Conservation (phyloP, 2,797 vertebrate genomes). For the Telmatherina bonti region DNA sequence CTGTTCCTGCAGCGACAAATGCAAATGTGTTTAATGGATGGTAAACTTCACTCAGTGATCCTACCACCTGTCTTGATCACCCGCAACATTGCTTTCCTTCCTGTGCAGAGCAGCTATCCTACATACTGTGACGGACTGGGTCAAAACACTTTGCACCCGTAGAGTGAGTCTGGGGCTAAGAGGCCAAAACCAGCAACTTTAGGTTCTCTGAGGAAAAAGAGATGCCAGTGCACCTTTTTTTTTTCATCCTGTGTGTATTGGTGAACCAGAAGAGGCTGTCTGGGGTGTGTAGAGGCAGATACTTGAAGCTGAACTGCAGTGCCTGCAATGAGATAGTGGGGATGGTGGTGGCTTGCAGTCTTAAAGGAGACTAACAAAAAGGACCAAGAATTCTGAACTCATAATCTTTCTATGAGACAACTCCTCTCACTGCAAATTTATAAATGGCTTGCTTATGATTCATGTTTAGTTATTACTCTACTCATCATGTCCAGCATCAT, state of each 20-base stretch:
- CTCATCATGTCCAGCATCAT: not conserved
- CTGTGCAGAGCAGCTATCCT: not conserved
- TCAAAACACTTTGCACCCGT: not conserved
- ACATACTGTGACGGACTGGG: too few species aligned
- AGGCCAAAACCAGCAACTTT: not conserved
- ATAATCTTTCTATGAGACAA: not conserved
- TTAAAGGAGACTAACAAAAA: too few species aligned
- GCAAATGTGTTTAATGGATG: not conserved
- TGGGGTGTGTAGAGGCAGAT: too few species aligned
- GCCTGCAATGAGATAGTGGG: too few species aligned
- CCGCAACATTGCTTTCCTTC: not conserved
- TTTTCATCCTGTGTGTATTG: too few species aligned
- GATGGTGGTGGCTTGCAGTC: too few species aligned
- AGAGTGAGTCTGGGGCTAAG: not conserved
- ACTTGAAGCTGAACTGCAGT: too few species aligned
- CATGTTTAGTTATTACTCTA: not conserved
- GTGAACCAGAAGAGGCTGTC: too few species aligned
- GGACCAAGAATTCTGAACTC: not conserved
- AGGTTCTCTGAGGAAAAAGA: too few species aligned
- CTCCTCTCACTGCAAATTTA: not conserved
- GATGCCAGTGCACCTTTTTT: too few species aligned
- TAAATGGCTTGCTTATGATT: not conserved
- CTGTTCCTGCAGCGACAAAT: not conserved
- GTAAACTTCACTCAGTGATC: not conserved
- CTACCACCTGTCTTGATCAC: too few species aligned